Evolutionary conservation across 2,113 vertebrate genomes (phyloP), one percentile per base, ranked within the genome.

Genomic region (Poeciliopsis occidentalis): DNA sequence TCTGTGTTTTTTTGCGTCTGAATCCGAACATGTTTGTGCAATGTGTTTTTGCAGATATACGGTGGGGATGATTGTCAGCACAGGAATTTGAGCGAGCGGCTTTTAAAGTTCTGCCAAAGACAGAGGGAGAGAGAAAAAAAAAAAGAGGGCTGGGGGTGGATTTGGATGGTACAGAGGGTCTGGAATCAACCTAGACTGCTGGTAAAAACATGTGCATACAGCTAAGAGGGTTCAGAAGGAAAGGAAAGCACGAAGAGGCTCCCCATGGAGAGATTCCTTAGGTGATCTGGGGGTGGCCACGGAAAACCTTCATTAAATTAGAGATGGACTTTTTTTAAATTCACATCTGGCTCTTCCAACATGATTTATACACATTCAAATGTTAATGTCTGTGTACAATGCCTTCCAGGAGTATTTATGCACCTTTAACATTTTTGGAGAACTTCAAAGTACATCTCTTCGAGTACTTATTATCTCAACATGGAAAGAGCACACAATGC

Each of bases 261-360:
- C 90, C 85, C 85, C 4, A 11, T 67, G 84, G 89, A 92, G 80
- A 82, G 39, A 83, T 82, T 90, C 85, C 84, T 85, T 68, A 84
- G 82, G 88, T 81, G 27, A 78, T 88, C 80, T 64, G 73, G 71
- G 86, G 87, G 85, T 85, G 86, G 87, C 84, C 70, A 26, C 78
- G 65, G 22, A 82, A 85, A 75, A 74, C 67, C 79, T 64, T 92
- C 87, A 92, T 92, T 93, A 91, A 93, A 93, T 94, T 91, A 93
- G 64, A 80, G 32, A 86, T 12, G 69, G 72, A 71, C 65, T 47
- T 65, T 75, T 37, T 37, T 37, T 34, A 8, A 8, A 0, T 34
- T 79, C 83, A 86, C 86, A 85, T 92, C 87, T 81, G 67, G 87
- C 84, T 71, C 83, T 83, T 70, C 54, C 79, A 75, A 80, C 32